Conservation (phyloP, 2,797 vertebrate genomes). For the Syndactyla subalaris region DNA sequence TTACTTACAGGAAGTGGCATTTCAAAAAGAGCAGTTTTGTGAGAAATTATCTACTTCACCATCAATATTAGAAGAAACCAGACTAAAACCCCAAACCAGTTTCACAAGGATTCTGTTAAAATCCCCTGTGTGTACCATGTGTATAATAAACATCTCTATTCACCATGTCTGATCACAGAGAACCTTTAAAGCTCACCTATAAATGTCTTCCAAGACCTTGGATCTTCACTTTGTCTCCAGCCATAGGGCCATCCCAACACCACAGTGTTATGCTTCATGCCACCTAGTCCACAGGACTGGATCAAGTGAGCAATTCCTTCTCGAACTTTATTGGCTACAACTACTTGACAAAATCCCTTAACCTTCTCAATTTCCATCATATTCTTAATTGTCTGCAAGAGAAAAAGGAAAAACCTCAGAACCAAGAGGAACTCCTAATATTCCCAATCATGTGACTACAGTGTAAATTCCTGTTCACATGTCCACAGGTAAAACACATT, state of each 20-base stretch:
- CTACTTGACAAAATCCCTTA: slow-evolving; percentile 97
- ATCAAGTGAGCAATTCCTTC: slow-evolving; percentile 95
- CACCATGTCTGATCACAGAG: background rate
- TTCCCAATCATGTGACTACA: background rate
- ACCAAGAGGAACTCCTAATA: background rate
- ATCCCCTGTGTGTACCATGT: background rate
- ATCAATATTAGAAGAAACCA: background rate
- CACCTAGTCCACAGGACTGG: slow-evolving; percentile 95
- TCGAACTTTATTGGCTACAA: slow-evolving; percentile 91
- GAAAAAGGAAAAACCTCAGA: background rate
- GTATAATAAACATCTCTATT: background rate
- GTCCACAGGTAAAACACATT: background rate
- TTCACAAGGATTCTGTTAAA: background rate
- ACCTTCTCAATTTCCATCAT: slow-evolving; percentile 99
- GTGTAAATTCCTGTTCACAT: background rate
- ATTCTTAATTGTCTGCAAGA: slow-evolving; percentile 93
- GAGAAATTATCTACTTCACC: background rate
- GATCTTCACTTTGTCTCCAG: slow-evolving; percentile 98
- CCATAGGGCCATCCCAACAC: slow-evolving; percentile 98
- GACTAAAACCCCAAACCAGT: background rate
- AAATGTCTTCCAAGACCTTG: slow-evolving; percentile 97
- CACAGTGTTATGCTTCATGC: slow-evolving; percentile 98
- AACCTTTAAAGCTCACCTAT: slow-evolving; percentile 84
- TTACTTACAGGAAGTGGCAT: background rate
- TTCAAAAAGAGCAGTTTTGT: background rate